These are phyloP conservation scores for Trichonephila clavipes DNA, from an alignment of 1,140 invertebrate genomes.

Conservation along the genomic window DNA sequence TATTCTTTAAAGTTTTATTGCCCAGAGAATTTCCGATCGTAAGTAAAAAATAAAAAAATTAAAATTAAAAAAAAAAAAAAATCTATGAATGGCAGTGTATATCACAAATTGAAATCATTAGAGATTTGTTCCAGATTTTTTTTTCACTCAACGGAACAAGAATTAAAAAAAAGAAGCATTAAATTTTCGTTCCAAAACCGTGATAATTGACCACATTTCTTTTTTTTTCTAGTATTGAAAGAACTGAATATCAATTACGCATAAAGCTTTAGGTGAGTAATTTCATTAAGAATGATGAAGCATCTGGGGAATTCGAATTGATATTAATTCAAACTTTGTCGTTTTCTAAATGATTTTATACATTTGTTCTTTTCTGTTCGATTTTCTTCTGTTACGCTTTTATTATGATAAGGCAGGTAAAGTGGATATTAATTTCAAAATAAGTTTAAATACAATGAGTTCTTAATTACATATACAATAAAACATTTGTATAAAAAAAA, in stretches of 20 bases:
- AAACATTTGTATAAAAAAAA: too few species aligned
- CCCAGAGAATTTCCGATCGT: neutral
- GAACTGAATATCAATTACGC: neutral
- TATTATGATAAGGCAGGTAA: too few species aligned
- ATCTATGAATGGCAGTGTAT: neutral
- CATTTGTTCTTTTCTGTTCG: too few species aligned
- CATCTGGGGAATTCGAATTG: too few species aligned
- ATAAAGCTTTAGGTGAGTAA: neutral
- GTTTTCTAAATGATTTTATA: too few species aligned
- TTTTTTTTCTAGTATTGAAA: neutral
- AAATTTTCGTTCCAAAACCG: neutral
- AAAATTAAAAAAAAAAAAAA: neutral
- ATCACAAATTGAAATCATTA: constrained; percentile 35
- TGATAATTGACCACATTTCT: neutral
- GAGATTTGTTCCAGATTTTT: neutral
- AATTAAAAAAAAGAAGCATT: neutral
- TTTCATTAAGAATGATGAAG: too few species aligned
- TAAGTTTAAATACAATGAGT: too few species aligned
- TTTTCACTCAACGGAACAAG: neutral
- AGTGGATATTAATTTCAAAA: too few species aligned
- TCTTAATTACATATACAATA: too few species aligned
- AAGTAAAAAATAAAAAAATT: neutral
- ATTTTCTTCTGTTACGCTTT: too few species aligned
- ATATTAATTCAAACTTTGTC: too few species aligned
- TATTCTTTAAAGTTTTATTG: constrained; percentile 6